Conservation (phyloP, 2,113 vertebrate genomes). For the Malurus melanocephalus region DNA sequence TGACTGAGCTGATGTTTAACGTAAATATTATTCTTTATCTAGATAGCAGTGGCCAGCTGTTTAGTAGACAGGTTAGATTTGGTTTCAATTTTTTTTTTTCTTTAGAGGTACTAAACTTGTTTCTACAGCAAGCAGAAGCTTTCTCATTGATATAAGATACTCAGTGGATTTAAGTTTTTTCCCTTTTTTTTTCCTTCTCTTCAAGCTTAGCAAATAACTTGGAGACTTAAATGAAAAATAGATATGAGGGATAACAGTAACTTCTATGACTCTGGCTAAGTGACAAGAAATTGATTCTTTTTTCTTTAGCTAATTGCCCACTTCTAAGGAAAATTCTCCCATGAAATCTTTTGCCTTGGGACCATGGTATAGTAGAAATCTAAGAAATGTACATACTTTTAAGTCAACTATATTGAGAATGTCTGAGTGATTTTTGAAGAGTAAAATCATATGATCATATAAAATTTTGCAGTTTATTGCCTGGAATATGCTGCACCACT, state of each 20-base stretch:
- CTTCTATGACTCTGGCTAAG: background rate
- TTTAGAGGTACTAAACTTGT: background rate
- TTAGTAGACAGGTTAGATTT: background rate
- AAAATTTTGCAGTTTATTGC: background rate
- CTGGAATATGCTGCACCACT: background rate
- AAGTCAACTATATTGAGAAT: background rate
- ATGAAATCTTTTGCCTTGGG: constrained; percentile 4
- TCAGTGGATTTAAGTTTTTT: background rate
- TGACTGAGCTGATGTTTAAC: background rate
- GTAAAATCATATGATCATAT: background rate
- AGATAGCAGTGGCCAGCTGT: background rate
- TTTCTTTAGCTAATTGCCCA: constrained; percentile 26
- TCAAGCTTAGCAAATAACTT: constrained; percentile 18
- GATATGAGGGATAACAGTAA: background rate
- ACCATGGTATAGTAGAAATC: background rate
- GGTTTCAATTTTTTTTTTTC: background rate
- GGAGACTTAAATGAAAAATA: constrained; percentile 27
- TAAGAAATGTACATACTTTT: background rate
- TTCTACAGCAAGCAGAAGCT: background rate
- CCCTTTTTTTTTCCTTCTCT: background rate
- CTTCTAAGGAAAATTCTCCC: constrained; percentile 7
- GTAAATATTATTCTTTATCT: background rate
- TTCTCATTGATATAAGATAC: background rate
- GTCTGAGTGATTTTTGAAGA: background rate
- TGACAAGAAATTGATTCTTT: background rate